These are phyloP conservation scores for Lynx canadensis DNA, from an alignment of 2,113 vertebrate species.

Conservation along the genomic window DNA sequence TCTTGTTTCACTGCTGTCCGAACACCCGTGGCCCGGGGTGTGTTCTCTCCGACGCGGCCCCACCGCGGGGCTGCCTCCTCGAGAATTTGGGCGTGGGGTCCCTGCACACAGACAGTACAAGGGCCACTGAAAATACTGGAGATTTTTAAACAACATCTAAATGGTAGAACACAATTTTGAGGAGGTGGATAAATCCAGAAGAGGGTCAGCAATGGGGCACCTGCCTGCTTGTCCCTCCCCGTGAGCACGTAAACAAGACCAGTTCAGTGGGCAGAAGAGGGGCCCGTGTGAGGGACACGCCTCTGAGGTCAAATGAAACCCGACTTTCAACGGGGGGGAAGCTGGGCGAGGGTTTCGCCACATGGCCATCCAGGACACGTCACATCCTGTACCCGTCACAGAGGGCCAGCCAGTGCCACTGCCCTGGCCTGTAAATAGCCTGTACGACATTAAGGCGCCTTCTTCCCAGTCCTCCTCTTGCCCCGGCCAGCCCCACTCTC, in stretches of 20 bases:
- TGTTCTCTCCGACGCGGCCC: no score
- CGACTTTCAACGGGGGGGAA: background rate
- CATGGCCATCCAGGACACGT: fast-evolving
- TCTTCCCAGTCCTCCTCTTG: background rate
- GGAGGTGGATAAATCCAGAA: background rate
- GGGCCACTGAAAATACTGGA: background rate
- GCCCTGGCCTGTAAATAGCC: background rate
- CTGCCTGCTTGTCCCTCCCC: fast-evolving
- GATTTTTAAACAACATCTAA: background rate
- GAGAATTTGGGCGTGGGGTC: background rate
- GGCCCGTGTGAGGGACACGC: fast-evolving
- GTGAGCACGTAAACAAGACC: no score
- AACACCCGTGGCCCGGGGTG: no score
- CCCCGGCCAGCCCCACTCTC: background rate
- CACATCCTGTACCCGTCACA: background rate
- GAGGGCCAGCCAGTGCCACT: background rate
- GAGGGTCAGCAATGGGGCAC: background rate
- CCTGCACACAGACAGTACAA: background rate
- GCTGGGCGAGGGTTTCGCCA: background rate
- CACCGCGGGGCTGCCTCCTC: background rate
- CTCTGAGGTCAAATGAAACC: background rate
- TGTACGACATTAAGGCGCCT: background rate
- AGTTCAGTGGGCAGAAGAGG: fast-evolving
- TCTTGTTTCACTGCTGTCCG: no score
- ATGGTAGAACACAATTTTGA: background rate